Conservation (phyloP, 2,797 vertebrate species). For the Geotrypetes seraphini region DNA sequence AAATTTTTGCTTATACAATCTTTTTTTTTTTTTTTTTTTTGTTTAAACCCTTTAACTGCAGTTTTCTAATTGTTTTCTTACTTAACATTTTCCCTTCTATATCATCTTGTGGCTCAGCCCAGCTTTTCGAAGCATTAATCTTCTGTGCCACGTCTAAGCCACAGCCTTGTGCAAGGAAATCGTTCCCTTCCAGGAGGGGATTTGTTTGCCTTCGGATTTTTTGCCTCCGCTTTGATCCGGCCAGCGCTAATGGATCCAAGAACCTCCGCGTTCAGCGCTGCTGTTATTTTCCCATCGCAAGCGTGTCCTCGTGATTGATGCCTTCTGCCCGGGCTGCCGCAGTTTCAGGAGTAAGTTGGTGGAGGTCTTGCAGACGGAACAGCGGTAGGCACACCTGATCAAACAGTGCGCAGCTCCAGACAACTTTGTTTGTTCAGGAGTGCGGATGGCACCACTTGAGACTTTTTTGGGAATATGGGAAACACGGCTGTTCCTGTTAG, state of each 20-base stretch:
- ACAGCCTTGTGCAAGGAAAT: constrained; percentile 7
- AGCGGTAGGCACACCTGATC: neutral
- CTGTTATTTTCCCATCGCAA: constrained; percentile 9
- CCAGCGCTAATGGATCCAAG: constrained; percentile 6
- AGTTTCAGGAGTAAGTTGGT: constrained; percentile 7
- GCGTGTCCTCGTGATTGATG: constrained; percentile 4
- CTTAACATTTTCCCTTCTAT: neutral
- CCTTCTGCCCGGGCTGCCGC: constrained; percentile 4
- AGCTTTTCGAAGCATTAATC: neutral
- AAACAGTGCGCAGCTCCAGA: neutral
- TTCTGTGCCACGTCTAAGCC: constrained; percentile 1
- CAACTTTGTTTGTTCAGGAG: constrained; percentile 15
- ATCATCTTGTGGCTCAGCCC: neutral
- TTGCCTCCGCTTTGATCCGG: constrained; percentile 9
- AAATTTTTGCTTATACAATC: constrained; percentile 2
- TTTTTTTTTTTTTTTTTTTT: too few species aligned
- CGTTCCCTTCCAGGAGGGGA: constrained; percentile 1
- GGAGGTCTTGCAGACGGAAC: constrained; percentile 2
- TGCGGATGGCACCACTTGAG: neutral
- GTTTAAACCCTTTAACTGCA: neutral
- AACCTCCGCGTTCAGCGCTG: neutral
- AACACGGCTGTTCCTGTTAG: constrained; percentile 5
- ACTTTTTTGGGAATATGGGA: neutral
- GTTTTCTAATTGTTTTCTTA: neutral
- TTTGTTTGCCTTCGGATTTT: constrained; percentile 14